These are phyloP conservation scores for Drosophila ercepeae DNA, from an alignment of 1,140 invertebrate genomes.

Conservation along the genomic window DNA sequence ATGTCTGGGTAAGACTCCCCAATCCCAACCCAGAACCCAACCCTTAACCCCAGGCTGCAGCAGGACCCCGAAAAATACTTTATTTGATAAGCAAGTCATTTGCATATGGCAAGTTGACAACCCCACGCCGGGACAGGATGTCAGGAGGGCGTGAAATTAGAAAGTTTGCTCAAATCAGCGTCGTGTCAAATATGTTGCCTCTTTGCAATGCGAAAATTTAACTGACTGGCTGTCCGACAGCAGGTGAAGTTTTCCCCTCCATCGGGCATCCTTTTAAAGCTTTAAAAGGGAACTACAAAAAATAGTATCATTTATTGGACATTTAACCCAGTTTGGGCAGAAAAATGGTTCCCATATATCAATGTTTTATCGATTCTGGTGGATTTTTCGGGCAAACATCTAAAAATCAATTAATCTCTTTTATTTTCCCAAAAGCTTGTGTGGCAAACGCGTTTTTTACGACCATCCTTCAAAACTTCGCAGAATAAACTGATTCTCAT, in stretches of 20 bases:
- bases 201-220: too few relatives aligned
- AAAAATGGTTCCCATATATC: conserved; percentile 1
- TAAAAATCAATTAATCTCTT: conserved; percentile 31
- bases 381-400: conserved; percentile 3
- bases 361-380: conserved; percentile 24
- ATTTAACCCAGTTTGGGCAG: neutral
- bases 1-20: conserved; percentile 12
- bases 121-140: conserved; percentile 11
- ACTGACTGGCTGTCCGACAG: neutral
- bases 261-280: neutral
- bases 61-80: conserved; percentile 49
- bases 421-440: neutral
- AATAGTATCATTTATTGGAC: neutral
- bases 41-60: conserved; percentile 8
- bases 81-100: conserved; percentile 81
- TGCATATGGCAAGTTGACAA: conserved; percentile 71
- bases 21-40: conserved; percentile 3
- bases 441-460: conserved; percentile 20
- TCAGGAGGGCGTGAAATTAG: conserved; percentile 37
- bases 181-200: conserved; percentile 66
- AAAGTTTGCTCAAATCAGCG: conserved; percentile 59
- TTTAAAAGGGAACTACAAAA: neutral
- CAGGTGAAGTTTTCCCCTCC: neutral
- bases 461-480: conserved; percentile 19
- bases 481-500: conserved; percentile 26